Conservation (phyloP, 2,797 vertebrate genomes). For the Naso thynnoides region DNA sequence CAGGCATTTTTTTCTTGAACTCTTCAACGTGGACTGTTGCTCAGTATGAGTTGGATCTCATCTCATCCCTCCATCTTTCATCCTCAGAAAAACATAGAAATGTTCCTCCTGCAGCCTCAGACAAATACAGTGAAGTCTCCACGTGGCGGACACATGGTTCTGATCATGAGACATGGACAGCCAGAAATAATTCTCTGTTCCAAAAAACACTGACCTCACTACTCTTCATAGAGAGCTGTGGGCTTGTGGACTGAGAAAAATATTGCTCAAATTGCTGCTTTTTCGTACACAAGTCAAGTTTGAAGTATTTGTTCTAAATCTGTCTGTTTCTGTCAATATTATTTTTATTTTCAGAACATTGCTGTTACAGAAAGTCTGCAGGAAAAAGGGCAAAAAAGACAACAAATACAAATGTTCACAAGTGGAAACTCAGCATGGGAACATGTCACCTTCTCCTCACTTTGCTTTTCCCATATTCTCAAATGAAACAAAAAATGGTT, state of each 20-base stretch:
- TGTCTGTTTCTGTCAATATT: not conserved
- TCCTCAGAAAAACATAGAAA: constrained; percentile 29
- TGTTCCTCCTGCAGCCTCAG: constrained; percentile 35
- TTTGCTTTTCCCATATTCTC: not conserved
- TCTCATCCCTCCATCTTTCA: constrained; percentile 13
- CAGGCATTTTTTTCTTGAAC: not conserved
- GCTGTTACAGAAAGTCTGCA: not conserved
- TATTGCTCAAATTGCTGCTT: not conserved
- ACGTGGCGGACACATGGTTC: constrained; percentile 77
- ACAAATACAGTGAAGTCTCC: constrained; percentile 53
- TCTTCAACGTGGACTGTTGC: not conserved
- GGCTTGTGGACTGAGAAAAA: not conserved
- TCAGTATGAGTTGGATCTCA: not conserved
- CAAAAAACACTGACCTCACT: constrained; percentile 36
- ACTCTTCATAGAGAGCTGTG: not conserved
- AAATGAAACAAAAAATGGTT: constrained; percentile 7
- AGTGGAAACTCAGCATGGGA: constrained; percentile 6
- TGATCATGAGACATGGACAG: constrained; percentile 64
- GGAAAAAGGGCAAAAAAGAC: not conserved
- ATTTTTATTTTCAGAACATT: not conserved
- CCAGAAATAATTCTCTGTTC: constrained; percentile 53
- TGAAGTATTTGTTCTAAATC: not conserved
- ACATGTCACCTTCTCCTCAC: not conserved
- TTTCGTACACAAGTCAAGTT: not conserved
- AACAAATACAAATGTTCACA: not conserved